phyloP scores from a whole-genome alignment of 2,113 vertebrate genomes.

The Lamprotornis superbus region DNA sequence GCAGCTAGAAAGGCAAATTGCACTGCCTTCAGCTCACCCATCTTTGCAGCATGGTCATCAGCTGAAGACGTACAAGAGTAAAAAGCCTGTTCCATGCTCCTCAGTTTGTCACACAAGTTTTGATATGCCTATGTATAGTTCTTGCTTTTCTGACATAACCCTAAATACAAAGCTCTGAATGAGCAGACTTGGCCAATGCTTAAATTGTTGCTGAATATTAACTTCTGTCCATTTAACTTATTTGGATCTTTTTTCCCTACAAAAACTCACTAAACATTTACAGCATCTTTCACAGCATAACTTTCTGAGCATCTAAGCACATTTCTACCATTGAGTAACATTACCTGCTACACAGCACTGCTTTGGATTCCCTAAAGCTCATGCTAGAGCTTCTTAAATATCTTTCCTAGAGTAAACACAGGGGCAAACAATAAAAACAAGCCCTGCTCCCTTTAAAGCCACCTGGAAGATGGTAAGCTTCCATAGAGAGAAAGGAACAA shows the following conservation, averaged over 20 bases:
- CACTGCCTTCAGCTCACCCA: neutral
- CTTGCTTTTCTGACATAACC: neutral
- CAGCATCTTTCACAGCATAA: neutral
- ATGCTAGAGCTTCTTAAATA: neutral
- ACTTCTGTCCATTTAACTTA: neutral
- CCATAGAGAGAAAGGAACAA: neutral
- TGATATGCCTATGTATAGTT: rapidly evolving
- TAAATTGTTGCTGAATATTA: neutral
- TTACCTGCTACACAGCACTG: neutral
- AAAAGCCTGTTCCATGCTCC: neutral
- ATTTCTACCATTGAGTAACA: neutral
- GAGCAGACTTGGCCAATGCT: neutral
- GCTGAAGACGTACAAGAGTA: neutral
- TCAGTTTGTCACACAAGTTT: neutral
- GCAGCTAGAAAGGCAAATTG: neutral
- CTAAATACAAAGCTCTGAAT: neutral
- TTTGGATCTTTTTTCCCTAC: neutral
- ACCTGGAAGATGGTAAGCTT: neutral
- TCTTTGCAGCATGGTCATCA: neutral
- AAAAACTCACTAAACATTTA: neutral
- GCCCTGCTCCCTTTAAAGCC: neutral
- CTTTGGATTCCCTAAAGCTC: neutral
- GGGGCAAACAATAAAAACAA: neutral
- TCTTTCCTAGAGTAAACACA: neutral
- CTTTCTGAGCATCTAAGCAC: neutral